phyloP scores from a whole-genome alignment of 2,113 vertebrate genomes.

The Andinoacara biseriatus region DNA sequence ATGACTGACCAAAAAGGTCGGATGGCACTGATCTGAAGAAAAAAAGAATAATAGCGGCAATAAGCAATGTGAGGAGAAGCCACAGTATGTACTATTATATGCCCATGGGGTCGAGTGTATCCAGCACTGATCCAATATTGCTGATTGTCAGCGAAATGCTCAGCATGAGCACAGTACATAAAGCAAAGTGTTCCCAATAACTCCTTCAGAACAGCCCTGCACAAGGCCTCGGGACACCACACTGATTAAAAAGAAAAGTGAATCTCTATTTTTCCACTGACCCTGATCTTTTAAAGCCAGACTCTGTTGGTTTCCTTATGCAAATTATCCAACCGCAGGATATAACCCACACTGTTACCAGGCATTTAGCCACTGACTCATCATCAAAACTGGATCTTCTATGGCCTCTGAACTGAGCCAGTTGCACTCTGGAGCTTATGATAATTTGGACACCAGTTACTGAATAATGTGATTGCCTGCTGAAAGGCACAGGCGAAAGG shows the following conservation, averaged over 20 bases:
- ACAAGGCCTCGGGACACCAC: conserved; percentile 39
- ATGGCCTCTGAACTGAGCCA: conserved; percentile 49
- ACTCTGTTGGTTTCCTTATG: conserved; percentile 43
- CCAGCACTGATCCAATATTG: conserved; percentile 61
- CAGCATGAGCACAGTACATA: conserved; percentile 47
- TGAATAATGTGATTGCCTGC: conserved; percentile 36
- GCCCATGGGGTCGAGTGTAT: conserved; percentile 31
- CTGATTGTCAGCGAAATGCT: conserved; percentile 64
- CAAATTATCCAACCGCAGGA: conserved; percentile 53
- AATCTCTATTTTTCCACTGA: conserved; percentile 62
- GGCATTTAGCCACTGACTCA: conserved; percentile 42
- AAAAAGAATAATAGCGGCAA: background rate
- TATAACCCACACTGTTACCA: conserved; percentile 31
- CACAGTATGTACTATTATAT: conserved; percentile 20
- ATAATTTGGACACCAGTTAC: conserved; percentile 44
- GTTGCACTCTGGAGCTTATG: conserved; percentile 26
- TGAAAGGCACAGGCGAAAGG: conserved; percentile 13
- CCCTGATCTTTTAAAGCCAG: conserved; percentile 55
- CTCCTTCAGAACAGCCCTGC: conserved; percentile 26
- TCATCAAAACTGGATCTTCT: conserved; percentile 43
- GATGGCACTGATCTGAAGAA: background rate
- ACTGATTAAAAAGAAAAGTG: conserved; percentile 68
- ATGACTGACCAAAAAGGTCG: background rate
- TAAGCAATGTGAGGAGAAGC: conserved; percentile 1
- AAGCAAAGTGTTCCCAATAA: conserved; percentile 49